phyloP scores from a whole-genome alignment of 1,140 invertebrate species.

The Drosophila rufa region DNA sequence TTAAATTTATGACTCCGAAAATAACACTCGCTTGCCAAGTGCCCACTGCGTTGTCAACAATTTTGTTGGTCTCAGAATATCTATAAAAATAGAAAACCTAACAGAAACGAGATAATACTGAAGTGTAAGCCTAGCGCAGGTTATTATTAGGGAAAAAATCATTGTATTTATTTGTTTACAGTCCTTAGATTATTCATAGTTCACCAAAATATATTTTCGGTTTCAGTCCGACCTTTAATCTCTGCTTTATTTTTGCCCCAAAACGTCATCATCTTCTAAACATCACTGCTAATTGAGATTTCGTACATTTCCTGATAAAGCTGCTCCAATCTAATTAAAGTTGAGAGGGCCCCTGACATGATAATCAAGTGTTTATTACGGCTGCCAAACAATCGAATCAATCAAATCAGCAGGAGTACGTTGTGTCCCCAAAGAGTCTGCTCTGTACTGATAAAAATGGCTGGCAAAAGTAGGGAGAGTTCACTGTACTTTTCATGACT shows the following conservation, averaged over 20 bases:
- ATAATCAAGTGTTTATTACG: slow-evolving; percentile 66
- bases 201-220: background rate
- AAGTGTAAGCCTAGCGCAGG: background rate
- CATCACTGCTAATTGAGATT: slow-evolving; percentile 19
- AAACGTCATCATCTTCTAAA: slow-evolving; percentile 7
- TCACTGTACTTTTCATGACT: slow-evolving; percentile 10
- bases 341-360: slow-evolving; percentile 47
- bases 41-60: background rate
- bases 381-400: slow-evolving; percentile 11
- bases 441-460: background rate
- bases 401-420: slow-evolving; percentile 31
- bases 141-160: background rate
- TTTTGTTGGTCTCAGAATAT: background rate
- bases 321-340: slow-evolving; percentile 55
- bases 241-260: background rate
- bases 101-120: background rate
- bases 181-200: background rate
- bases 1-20: slow-evolving; percentile 4
- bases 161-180: background rate
- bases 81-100: background rate
- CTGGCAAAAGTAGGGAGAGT: background rate
- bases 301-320: slow-evolving; percentile 32
- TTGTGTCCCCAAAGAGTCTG: background rate
- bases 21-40: slow-evolving; percentile 6
- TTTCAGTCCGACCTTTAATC: background rate